Base-by-base conservation (phyloP, 1,140 invertebrate species). In the Brachionus calyciflorus region DNA sequence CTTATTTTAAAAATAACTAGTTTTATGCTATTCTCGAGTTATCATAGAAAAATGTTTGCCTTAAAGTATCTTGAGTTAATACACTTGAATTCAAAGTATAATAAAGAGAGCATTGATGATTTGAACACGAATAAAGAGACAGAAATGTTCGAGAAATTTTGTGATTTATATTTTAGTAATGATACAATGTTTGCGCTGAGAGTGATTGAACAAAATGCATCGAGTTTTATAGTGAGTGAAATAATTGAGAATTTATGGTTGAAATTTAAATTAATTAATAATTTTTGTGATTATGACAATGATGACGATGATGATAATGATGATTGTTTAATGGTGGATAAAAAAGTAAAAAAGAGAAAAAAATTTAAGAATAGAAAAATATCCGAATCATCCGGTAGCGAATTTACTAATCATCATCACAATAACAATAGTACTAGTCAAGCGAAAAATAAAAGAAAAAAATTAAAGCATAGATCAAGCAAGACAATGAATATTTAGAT, bases 191-290 rank as follows among this genome's bases (percentile, higher is more conserved):
- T 73, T 55, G 44, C 69, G 19, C 46, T 73, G 9, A 55, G 51
- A 37, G 33, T 73, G 0, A 49, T 73, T 41, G 69, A 73, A 41
- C 26, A 73, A 51, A 73, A 73, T 33, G 69, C 69, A 24, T 73
- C 69, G 12, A 37, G 51, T 30, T 40, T 73, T 19, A 73, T 73
- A 17, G 46, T 55, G 0, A 55, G 46, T 37, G 69, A 73, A 21
- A 73, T 73, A 33, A 55, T 73, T 46, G 30, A 73, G 21, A 33
- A 33, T 55, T 33, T 73, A 24, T 73, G 69, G 69, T 21, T 49
- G 12, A 49, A 55, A 51, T 73, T 51, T 41, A 73, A 73, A n/a
- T 51, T 10, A n/a, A 53, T 73, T 24, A 44, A 65, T 21, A 17
- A 63, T 63, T 63, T 37, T 63, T 33, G n/a, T n/a, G n/a, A n/a